Evolutionary conservation across 2,113 vertebrate genomes (phyloP).

Genomic region (Syngnathus scovelli): DNA sequence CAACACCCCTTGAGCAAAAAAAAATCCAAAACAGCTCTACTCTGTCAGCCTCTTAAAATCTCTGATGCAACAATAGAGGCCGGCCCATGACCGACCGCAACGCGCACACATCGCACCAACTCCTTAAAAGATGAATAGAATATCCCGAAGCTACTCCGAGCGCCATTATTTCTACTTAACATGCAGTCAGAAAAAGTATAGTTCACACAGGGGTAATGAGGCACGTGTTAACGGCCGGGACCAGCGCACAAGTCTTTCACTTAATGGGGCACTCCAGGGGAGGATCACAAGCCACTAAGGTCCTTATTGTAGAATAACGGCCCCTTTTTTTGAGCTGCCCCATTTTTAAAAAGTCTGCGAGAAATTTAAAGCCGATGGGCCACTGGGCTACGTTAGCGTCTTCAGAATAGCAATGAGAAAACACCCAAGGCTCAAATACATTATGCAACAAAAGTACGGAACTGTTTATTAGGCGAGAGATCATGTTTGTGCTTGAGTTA

Average conservation of each 20-base stretch:
- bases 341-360: slow-evolving; percentile 11
- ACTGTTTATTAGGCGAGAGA: not conserved
- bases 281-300: not conserved
- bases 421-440: not conserved
- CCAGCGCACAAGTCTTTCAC: slow-evolving; percentile 17
- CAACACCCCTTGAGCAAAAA: slow-evolving; percentile 24
- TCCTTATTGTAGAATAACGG: slow-evolving; percentile 8
- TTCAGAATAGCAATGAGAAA: not conserved
- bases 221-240: slow-evolving; percentile 21
- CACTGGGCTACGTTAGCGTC: not conserved
- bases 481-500: too few species aligned
- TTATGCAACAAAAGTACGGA: not conserved
- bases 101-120: slow-evolving; percentile 23
- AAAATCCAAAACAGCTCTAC: slow-evolving; percentile 31
- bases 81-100: slow-evolving; percentile 30
- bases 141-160: slow-evolving; percentile 32
- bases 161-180: slow-evolving; percentile 39
- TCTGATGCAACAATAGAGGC: slow-evolving; percentile 3
- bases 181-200: slow-evolving; percentile 27
- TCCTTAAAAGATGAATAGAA: slow-evolving; percentile 36
- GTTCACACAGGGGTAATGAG: slow-evolving; percentile 22
- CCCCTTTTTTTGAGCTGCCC: not conserved
- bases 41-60: slow-evolving; percentile 19
- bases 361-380: slow-evolving; percentile 7
- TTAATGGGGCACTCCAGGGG: slow-evolving; percentile 17